Percentiles rank a stretch among this genome's conserved stretches.
Evolutionary conservation across 2,113 vertebrate species (phyloP).

Genomic region (Anarrhichthys ocellatus): DNA sequence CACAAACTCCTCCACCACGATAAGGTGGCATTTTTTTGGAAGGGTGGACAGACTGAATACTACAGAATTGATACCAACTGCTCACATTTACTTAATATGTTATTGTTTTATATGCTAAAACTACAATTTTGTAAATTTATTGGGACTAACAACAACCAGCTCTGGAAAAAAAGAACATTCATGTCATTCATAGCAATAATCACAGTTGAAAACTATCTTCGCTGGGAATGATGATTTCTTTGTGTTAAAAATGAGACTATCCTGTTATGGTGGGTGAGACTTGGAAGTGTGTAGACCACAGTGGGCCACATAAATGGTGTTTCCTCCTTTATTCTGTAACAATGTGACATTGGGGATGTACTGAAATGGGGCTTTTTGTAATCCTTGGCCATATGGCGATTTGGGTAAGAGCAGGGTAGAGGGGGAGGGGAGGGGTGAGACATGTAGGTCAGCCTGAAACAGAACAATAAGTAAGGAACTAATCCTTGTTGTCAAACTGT

Average conservation of each 20-base stretch:
- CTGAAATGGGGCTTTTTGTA: constrained; percentile 64
- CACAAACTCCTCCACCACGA: not conserved
- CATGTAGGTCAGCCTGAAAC: constrained; percentile 62
- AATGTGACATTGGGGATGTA: constrained; percentile 41
- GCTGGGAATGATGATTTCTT: not conserved
- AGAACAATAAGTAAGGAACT: constrained; percentile 54
- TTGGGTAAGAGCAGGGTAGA: constrained; percentile 6
- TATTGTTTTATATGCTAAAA: not conserved
- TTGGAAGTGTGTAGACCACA: constrained; percentile 14
- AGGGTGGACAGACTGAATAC: not conserved
- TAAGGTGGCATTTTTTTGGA: not conserved
- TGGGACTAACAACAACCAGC: not conserved
- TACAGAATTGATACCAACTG: not conserved
- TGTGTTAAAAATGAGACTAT: not conserved
- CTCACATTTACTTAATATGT: not conserved
- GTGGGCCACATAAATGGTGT: not conserved
- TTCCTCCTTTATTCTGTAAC: constrained; percentile 18
- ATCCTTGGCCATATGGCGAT: constrained; percentile 78
- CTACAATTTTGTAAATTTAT: not conserved
- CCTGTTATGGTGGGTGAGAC: not conserved
- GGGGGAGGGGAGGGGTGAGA: constrained; percentile 49
- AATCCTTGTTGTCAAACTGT: constrained; percentile 31
- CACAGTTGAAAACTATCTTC: not conserved
- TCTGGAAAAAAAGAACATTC: too few relatives aligned
- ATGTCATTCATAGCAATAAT: not conserved